Evolutionary conservation across 2,797 vertebrate genomes (phyloP).

Genomic region (Synanceia verrucosa): DNA sequence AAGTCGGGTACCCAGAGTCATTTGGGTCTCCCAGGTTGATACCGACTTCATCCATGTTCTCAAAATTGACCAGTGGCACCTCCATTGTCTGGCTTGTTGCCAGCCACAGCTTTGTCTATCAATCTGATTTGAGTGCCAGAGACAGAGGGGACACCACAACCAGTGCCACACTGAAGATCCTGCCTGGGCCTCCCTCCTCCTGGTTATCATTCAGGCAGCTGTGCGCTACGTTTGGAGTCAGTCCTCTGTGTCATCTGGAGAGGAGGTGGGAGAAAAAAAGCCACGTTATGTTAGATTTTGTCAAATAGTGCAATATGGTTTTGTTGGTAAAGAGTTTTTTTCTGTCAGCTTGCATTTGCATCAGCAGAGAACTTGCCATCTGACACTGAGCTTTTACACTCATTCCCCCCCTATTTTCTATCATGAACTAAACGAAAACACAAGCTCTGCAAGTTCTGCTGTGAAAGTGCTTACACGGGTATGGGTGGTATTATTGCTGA

Average conservation of each 20-base stretch:
- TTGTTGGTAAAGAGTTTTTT: conserved; percentile 47
- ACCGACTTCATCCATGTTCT: conserved; percentile 90
- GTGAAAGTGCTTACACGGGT: conserved; percentile 54
- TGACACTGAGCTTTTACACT: conserved; percentile 55
- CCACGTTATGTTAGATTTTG: conserved; percentile 39
- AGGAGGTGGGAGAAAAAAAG: conserved; percentile 34
- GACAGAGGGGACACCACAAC: conserved; percentile 55
- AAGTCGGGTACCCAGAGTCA: conserved; percentile 87
- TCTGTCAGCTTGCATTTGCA: conserved; percentile 58
- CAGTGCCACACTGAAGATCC: conserved; percentile 57
- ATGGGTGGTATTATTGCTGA: conserved; percentile 43
- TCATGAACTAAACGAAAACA: conserved; percentile 45
- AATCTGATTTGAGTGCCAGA: conserved; percentile 61
- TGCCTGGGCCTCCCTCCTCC: conserved; percentile 48
- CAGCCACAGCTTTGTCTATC: conserved; percentile 73
- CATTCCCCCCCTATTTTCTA: conserved; percentile 39
- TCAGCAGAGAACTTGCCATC: conserved; percentile 67
- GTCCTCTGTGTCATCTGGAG: conserved; percentile 69
- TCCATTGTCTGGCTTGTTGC: conserved; percentile 88
- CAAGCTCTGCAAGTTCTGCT: conserved; percentile 37
- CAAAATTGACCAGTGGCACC: conserved; percentile 93
- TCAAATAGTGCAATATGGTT: conserved; percentile 49
- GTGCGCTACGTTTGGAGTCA: conserved; percentile 23
- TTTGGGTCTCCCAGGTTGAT: conserved; percentile 87
- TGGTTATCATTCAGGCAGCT: conserved; percentile 71